Evolutionary conservation across 2,888 invertebrate species (phyloP).

Genomic region (Habroteleia sp.): DNA sequence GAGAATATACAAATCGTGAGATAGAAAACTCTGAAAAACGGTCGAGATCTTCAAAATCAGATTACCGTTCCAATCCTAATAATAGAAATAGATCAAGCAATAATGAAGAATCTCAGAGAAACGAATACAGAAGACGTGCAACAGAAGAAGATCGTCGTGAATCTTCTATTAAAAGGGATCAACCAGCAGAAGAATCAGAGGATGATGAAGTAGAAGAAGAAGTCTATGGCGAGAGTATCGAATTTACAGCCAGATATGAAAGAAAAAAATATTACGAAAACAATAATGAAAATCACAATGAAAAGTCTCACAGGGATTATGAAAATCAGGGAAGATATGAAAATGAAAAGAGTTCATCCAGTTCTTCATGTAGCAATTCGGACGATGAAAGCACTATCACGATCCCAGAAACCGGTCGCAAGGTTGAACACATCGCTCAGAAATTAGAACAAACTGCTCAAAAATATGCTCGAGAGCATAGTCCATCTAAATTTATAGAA

Average conservation of each 20-base stretch:
- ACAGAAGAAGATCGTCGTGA: constrained; percentile 64
- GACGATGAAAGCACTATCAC: constrained; percentile 79
- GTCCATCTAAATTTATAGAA: constrained; percentile 78
- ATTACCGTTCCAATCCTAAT: constrained; percentile 66
- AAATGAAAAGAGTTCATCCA: constrained; percentile 73
- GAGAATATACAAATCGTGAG: constrained; percentile 66
- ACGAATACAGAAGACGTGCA: constrained; percentile 44
- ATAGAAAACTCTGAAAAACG: constrained; percentile 65
- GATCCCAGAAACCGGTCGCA: constrained; percentile 77
- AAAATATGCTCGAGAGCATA: constrained; percentile 78
- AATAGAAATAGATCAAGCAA: constrained; percentile 64
- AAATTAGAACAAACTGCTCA: constrained; percentile 80
- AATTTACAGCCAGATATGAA: constrained; percentile 69
- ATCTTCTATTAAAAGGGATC: constrained; percentile 60
- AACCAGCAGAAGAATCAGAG: constrained; percentile 71
- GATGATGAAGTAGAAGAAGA: constrained; percentile 75
- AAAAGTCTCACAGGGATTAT: constrained; percentile 52
- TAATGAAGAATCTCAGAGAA: constrained; percentile 60
- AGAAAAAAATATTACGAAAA: constrained; percentile 74
- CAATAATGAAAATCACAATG: constrained; percentile 63
- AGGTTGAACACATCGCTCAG: constrained; percentile 79
- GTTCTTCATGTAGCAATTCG: constrained; percentile 72
- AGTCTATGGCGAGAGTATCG: constrained; percentile 67
- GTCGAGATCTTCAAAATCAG: constrained; percentile 67
- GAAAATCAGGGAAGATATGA: constrained; percentile 72